Percentiles rank a stretch among this genome's conserved stretches.
phyloP scores from a whole-genome alignment of 2,797 vertebrate species.

The Acanthis flammea region DNA sequence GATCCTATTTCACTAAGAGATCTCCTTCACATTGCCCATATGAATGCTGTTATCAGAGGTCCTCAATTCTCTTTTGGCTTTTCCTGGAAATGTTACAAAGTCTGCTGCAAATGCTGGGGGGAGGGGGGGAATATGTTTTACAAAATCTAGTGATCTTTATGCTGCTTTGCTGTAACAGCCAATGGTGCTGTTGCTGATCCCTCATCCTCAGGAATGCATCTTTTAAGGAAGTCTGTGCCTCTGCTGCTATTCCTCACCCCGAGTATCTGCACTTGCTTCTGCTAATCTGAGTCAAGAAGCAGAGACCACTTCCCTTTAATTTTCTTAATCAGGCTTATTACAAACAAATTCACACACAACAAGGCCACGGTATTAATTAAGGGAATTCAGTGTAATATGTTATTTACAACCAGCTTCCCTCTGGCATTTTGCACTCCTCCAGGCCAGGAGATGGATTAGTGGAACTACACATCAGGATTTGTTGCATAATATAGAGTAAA shows the following conservation, averaged over 20 bases:
- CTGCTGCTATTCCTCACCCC: neutral
- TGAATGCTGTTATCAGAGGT: neutral
- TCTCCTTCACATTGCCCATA: neutral
- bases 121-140: neutral
- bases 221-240: neutral
- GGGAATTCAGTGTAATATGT: neutral
- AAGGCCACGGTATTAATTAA: neutral
- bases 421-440: neutral
- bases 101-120: neutral
- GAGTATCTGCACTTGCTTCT: neutral
- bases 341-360: accelerated
- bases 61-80: neutral
- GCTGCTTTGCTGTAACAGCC: neutral
- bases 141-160: neutral
- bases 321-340: neutral
- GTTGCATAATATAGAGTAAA: neutral
- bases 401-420: neutral
- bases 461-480: neutral
- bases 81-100: neutral
- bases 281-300: neutral
- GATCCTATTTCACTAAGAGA: neutral
- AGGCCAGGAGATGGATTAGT: neutral
- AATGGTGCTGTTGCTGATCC: neutral
- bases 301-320: neutral
- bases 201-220: neutral